Conservation (phyloP, 2,888 invertebrate genomes). For the Phorcus lineatus region DNA sequence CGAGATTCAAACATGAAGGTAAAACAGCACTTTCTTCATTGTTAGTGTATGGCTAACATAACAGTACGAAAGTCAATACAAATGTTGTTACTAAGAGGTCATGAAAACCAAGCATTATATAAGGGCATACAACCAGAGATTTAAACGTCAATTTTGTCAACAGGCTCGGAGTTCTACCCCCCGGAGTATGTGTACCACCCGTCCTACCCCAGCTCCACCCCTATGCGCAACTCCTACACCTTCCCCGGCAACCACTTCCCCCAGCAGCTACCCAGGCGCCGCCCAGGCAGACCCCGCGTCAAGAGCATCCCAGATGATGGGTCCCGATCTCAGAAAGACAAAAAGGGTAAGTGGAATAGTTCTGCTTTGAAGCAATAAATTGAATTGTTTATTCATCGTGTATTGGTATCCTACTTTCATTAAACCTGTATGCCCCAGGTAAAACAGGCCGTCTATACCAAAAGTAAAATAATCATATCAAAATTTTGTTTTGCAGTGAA, state of each 20-base stretch:
- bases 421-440: too few relatives aligned
- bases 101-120: neutral
- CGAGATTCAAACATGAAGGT: too few relatives aligned
- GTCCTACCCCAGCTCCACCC: constrained; percentile 17
- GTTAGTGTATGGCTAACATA: too few relatives aligned
- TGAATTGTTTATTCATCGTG: too few relatives aligned
- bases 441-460: too few relatives aligned
- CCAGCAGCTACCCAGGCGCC: constrained; percentile 48
- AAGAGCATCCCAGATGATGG: constrained; percentile 61
- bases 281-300: constrained; percentile 64
- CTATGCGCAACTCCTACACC: constrained; percentile 38
- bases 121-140: neutral
- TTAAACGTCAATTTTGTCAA: neutral
- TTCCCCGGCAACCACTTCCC: constrained; percentile 35
- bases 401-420: too few relatives aligned
- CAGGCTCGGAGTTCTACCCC: constrained; percentile 36
- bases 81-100: neutral
- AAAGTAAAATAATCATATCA: neutral
- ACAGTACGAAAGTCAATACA: too few relatives aligned
- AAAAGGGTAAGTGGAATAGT: constrained; percentile 63
- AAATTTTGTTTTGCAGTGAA: constrained; percentile 38
- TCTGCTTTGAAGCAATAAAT: too few relatives aligned
- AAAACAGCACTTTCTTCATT: too few relatives aligned
- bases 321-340: constrained; percentile 51
- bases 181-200: constrained; percentile 36